Evolutionary conservation across 2,797 vertebrate genomes (phyloP).

Genomic region (Gallirallus australis): DNA sequence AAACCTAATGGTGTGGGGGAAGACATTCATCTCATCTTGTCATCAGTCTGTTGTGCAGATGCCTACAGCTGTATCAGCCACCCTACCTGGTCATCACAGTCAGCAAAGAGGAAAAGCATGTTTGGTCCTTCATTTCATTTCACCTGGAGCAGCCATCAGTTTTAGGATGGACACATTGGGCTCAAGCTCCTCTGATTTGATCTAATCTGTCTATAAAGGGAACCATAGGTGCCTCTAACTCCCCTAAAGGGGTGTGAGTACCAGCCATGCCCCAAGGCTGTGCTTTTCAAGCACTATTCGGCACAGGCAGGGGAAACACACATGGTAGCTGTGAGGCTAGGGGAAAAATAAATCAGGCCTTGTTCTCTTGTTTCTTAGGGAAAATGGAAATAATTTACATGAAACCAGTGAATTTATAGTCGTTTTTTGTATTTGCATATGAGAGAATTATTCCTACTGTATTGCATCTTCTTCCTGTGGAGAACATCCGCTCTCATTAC

Average conservation of each 20-base stretch:
- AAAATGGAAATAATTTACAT: background rate
- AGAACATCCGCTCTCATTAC: background rate
- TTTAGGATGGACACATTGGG: background rate
- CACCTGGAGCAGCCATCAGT: background rate
- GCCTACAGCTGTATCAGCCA: background rate
- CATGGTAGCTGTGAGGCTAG: background rate
- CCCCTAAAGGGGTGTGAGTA: too few species aligned
- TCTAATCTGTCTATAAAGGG: background rate
- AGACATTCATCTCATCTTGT: accelerated
- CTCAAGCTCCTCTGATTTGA: background rate
- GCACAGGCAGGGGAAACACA: background rate
- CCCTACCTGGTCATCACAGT: background rate
- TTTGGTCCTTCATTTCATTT: background rate
- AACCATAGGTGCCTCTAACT: background rate
- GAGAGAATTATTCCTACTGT: background rate
- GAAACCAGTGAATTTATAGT: background rate
- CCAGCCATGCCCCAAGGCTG: background rate
- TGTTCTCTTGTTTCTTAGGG: background rate
- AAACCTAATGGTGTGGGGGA: background rate
- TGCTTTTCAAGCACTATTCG: background rate
- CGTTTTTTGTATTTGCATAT: background rate
- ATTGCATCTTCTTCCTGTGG: background rate
- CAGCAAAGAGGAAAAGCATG: background rate
- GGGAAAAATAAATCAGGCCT: background rate
- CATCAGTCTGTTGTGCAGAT: background rate